Evolutionary conservation across 1,140 invertebrate genomes (phyloP), one percentile per base, ranked within the genome.

Genomic region (Leptinotarsa lineolata): DNA sequence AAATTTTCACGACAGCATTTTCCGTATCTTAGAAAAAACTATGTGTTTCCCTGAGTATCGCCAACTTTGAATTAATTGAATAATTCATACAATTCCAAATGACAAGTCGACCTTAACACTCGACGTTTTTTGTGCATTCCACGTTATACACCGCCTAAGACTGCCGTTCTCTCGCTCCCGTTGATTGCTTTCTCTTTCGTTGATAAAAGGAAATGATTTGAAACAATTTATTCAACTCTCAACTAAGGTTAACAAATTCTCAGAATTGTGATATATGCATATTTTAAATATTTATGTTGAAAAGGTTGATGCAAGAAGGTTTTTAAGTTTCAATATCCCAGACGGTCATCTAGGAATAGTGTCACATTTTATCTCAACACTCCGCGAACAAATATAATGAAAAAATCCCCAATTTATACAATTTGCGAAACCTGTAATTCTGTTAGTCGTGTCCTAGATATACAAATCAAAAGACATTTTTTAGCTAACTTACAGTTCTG

Each of bases 71-170:
- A 54, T 54, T 39, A 54, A 54, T 54, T 39, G n/a, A 54, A 54
- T 54, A 54, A 54, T 54, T 16, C 15, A 54, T 54, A 18, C 48
- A 1, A 16, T 54, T 54, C 48, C 48, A 54, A 54, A 16, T 18
- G 48, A 54, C 48, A 54, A 54, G 48, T 54, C 48, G 48, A 54
- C 48, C 48, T 54, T 54, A 54, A 54, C 48, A 16, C 15, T 54
- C 12, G 15, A 54, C 48, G n/a, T 54, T 54, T 54, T 54, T 54
- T 54, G 30, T 13, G n/a, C 15, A 54, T 54, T 54, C 48, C 48
- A 54, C 16, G 48, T 54, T 15, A n/a, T 54, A 54, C 48, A 54
- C 15, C 48, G 48, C 48, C 48, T 54, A 54, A 54, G 15, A 12
- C 48, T 6, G 48, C 48, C 48, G n/a, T 54, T 54, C 48, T 54